Evolutionary conservation across 2,113 vertebrate genomes (phyloP).

Genomic region (Tursiops truncatus): DNA sequence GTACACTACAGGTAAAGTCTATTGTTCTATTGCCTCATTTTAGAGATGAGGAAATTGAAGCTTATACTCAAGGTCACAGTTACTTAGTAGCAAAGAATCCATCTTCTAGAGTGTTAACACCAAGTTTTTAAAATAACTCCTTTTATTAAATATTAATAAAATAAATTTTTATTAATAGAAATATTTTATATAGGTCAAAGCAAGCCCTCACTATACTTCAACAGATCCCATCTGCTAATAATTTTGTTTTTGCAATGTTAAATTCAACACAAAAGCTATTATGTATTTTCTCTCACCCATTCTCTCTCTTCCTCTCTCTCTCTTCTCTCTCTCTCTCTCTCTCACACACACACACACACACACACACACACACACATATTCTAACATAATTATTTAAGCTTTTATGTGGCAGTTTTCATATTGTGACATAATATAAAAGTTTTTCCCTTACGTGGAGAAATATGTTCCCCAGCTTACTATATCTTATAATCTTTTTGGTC

Average conservation of each 20-base stretch:
- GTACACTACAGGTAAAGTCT: background rate
- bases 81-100: constrained; percentile 6
- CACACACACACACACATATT: background rate
- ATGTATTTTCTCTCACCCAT: background rate
- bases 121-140: background rate
- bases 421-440: background rate
- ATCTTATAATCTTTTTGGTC: background rate
- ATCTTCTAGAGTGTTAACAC: constrained; percentile 15
- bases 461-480: background rate
- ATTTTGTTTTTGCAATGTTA: constrained; percentile 25
- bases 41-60: constrained; percentile 27
- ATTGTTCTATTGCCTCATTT: background rate
- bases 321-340: background rate
- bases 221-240: background rate
- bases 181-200: background rate
- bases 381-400: background rate
- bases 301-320: background rate
- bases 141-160: constrained; percentile 22
- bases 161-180: constrained; percentile 44
- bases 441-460: background rate
- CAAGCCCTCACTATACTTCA: background rate
- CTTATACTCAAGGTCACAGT: background rate
- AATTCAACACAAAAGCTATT: constrained; percentile 5
- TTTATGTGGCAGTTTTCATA: background rate
- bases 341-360: background rate